Evolutionary conservation across 2,888 invertebrate genomes (phyloP).

Genomic region (Hedychridium roseum): DNA sequence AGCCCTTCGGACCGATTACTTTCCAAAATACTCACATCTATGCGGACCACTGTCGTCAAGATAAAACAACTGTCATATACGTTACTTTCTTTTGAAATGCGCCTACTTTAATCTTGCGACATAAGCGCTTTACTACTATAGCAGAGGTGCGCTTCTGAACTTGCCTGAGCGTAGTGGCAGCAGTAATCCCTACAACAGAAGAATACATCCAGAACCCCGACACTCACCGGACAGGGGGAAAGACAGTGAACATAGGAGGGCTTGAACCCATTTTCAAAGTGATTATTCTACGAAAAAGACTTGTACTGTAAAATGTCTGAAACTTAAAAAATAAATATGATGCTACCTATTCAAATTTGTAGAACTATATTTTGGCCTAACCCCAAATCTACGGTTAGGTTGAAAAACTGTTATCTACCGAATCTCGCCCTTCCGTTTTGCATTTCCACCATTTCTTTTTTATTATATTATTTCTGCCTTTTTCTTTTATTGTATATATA

Average conservation of each 20-base stretch:
- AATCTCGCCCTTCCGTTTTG: too few species aligned
- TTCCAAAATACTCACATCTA: constrained; percentile 41
- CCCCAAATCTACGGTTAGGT: too few species aligned
- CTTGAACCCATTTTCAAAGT: too few species aligned
- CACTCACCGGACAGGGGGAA: constrained; percentile 44
- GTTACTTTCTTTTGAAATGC: constrained; percentile 43
- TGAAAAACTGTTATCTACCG: too few species aligned
- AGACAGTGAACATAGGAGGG: constrained; percentile 23
- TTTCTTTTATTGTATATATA: too few species aligned
- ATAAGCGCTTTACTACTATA: constrained; percentile 53
- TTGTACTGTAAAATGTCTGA: too few species aligned
- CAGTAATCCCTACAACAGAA: constrained; percentile 64
- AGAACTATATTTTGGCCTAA: too few species aligned
- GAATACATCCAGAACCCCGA: constrained; percentile 59
- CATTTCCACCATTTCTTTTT: too few species aligned
- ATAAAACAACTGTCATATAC: constrained; percentile 40
- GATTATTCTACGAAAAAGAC: too few species aligned
- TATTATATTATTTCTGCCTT: too few species aligned
- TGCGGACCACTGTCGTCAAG: constrained; percentile 19
- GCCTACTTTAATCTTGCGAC: constrained; percentile 53
- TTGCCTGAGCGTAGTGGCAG: constrained; percentile 63
- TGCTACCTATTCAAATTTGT: too few species aligned
- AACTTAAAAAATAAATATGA: too few species aligned
- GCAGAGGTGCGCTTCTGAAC: constrained; percentile 53
- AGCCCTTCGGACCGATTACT: constrained; percentile 18